Percentiles rank a stretch among this genome's conserved stretches.
phyloP scores from a whole-genome alignment of 2,113 vertebrate genomes.

The Hyaena hyaena region DNA sequence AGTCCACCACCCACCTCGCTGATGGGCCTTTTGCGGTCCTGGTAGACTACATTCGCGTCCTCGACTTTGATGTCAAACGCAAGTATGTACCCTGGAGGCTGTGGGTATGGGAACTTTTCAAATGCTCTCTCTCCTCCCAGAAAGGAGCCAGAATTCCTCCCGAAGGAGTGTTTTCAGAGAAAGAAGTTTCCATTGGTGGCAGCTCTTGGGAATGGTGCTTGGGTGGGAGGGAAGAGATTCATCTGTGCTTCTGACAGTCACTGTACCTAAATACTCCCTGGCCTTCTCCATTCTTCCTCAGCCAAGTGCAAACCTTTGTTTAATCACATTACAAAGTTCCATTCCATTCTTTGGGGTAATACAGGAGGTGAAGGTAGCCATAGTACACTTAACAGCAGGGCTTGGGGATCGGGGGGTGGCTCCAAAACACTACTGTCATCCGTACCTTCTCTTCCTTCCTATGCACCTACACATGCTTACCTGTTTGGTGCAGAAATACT shows the following conservation, averaged over 20 bases:
- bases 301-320: constrained; percentile 2
- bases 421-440: not conserved
- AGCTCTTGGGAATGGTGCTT: not conserved
- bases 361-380: not conserved
- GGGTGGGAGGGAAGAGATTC: not conserved
- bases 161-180: not conserved
- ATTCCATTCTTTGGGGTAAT: not conserved
- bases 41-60: constrained; percentile 97
- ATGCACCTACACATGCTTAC: not conserved
- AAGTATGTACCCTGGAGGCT: constrained; percentile 87
- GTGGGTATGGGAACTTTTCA: not conserved
- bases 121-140: not conserved
- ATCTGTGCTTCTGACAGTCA: not conserved
- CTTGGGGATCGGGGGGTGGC: not conserved
- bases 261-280: not conserved
- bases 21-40: constrained; percentile 96
- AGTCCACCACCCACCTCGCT: constrained; percentile 95
- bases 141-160: not conserved
- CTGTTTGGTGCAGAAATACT: constrained; percentile 14
- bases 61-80: constrained; percentile 97
- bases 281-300: constrained; percentile 22
- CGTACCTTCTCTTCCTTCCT: constrained; percentile 1
- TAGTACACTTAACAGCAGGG: not conserved
- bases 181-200: not conserved
- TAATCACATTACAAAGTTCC: not conserved